Evolutionary conservation across 2,797 vertebrate genomes (phyloP).

Genomic region (Otolemur crassicaudatus): DNA sequence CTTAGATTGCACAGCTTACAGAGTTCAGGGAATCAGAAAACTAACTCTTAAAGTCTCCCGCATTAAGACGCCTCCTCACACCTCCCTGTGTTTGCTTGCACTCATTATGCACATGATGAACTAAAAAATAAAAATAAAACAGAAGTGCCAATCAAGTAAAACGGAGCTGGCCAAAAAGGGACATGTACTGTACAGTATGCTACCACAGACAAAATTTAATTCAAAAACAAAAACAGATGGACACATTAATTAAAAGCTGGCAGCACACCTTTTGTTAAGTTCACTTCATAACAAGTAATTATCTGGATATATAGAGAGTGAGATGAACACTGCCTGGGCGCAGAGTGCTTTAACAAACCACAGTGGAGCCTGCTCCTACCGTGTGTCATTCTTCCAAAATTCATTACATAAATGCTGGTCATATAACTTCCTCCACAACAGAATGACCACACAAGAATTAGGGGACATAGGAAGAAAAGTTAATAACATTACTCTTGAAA

Average conservation of each 20-base stretch:
- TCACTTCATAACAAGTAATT: constrained; percentile 12
- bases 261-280: background rate
- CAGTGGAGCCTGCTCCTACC: background rate
- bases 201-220: background rate
- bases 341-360: background rate
- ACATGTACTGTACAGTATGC: background rate
- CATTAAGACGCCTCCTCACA: background rate
- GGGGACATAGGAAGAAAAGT: background rate
- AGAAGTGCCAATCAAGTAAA: constrained; percentile 31
- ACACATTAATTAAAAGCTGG: constrained; percentile 49
- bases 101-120: background rate
- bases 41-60: background rate
- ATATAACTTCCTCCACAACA: background rate
- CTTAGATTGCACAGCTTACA: background rate
- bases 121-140: background rate
- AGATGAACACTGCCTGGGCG: background rate
- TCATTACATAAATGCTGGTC: too few relatives aligned
- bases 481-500: background rate
- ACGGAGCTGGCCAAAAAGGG: background rate
- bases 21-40: background rate
- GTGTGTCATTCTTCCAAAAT: background rate
- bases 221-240: constrained; percentile 45
- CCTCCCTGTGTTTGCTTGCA: background rate
- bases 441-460: background rate
- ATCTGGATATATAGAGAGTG: background rate